Percentiles rank a stretch among this genome's conserved stretches.
phyloP scores from a whole-genome alignment of 2,888 invertebrate genomes.

The Monochamus alternatus region DNA sequence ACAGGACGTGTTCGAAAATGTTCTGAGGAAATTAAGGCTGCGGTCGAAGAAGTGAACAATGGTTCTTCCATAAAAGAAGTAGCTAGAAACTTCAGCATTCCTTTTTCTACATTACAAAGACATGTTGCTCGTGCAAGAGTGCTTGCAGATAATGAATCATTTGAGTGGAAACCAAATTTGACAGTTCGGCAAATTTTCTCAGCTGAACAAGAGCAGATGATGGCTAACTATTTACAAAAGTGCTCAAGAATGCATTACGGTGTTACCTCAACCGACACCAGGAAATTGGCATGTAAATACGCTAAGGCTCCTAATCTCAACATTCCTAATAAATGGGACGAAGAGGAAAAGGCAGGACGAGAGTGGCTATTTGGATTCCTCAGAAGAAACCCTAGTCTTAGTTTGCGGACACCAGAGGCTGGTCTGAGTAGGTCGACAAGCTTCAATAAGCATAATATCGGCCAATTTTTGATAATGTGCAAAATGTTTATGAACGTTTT shows the following conservation, averaged over 20 bases:
- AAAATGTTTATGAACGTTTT: background rate
- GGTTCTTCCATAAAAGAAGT: background rate
- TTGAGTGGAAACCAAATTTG: background rate
- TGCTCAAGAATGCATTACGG: slow-evolving; percentile 1
- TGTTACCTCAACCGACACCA: background rate
- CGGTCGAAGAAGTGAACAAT: background rate
- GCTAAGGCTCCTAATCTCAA: background rate
- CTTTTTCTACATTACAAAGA: background rate
- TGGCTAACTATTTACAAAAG: background rate
- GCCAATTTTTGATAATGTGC: slow-evolving; percentile 27
- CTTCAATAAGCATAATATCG: slow-evolving; percentile 32
- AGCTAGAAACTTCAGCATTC: background rate
- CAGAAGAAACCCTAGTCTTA: background rate
- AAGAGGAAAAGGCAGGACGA: background rate
- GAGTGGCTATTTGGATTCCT: background rate
- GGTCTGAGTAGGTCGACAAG: slow-evolving; percentile 16
- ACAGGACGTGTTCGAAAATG: background rate
- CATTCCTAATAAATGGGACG: background rate
- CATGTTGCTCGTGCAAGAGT: background rate
- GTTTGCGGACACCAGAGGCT: background rate
- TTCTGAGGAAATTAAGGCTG: background rate
- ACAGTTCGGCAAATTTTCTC: background rate
- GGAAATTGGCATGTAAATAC: background rate
- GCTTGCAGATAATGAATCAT: background rate
- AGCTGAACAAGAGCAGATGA: background rate